Evolutionary conservation across 2,797 vertebrate species (phyloP), one percentile per base, ranked within the genome.

Genomic region (Smutsia temminckii): DNA sequence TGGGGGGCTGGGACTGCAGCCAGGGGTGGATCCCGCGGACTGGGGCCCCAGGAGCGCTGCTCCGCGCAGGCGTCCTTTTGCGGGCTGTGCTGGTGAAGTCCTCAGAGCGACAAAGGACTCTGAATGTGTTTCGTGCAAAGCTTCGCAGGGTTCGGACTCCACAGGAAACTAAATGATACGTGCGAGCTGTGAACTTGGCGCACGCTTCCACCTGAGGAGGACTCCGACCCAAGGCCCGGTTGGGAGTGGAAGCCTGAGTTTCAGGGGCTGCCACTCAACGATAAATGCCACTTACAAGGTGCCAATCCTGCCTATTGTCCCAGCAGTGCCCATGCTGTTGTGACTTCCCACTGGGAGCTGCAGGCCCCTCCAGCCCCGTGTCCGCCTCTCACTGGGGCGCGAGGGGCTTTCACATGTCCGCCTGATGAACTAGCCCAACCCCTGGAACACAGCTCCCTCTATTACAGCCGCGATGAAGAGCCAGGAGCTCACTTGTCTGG

Each of bases 241-340:
- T 10, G 3, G 7, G n/a, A 8, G 6, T 29, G 34, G 71, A 25
- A 89, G 14, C 63, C 78, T 4, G 25, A 72, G 64, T 37, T 46
- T 25, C 25, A 9, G 37, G 2, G 12, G 12, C 23, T 5, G 4
- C 8, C 10, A n/a, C 6, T 40, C 7, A 2, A 14, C 8, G 51
- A 5, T 27, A 23, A 71, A 69, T 27, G 20, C 5, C 40, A 6
- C 4, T 27, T 27, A 23, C 14, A 83, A 0, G 27, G 25, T 11
- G 55, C 23, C 13, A 12, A 11, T 18, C n/a, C 61, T 72, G 79
- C 72, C 66, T 32, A 17, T 17, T 20, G 5, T 29, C 8, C 29
- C 34, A 20, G 46, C 23, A 51, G 34, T 3, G 21, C 20, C 51
- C 46, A 20, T 21, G 29, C 46, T 32, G 61, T 1, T 0, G 10